Percentiles rank a stretch among this genome's conserved stretches.
Conservation (phyloP, 2,113 vertebrate species). For the Barnardius zonarius region DNA sequence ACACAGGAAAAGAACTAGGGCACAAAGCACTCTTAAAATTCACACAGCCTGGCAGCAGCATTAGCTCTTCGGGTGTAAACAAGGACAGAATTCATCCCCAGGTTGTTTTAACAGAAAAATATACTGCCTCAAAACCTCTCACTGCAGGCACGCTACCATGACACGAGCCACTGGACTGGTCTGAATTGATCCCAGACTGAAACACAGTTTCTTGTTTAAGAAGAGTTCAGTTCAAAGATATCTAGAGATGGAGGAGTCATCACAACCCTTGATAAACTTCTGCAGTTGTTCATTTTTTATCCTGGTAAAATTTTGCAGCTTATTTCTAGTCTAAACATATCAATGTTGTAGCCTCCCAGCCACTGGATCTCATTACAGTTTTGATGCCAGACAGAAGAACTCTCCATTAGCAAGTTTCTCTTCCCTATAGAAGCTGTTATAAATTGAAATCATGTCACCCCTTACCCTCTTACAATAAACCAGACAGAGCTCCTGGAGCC, state of each 20-base stretch:
- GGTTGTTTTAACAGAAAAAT: neutral
- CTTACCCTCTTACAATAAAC: neutral
- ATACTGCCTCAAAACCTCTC: neutral
- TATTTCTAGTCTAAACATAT: constrained; percentile 36
- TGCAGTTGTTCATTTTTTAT: constrained; percentile 30
- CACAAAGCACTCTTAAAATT: neutral
- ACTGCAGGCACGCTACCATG: neutral
- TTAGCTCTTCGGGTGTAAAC: neutral
- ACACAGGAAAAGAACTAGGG: fast-evolving
- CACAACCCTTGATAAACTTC: constrained; percentile 14
- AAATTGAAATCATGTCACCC: neutral
- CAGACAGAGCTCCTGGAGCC: neutral
- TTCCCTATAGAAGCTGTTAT: neutral
- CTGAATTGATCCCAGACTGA: neutral
- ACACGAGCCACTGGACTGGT: neutral
- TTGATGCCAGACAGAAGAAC: constrained; percentile 23
- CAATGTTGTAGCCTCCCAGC: neutral
- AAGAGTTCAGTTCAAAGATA: neutral
- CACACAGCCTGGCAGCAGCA: neutral
- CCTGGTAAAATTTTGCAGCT: constrained; percentile 40
- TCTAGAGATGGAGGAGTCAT: neutral
- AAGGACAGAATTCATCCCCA: neutral
- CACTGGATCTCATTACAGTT: neutral
- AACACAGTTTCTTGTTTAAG: neutral
- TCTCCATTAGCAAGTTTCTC: constrained; percentile 33